Base-by-base conservation (phyloP, 2,113 vertebrate species). In the Jacana jacana region DNA sequence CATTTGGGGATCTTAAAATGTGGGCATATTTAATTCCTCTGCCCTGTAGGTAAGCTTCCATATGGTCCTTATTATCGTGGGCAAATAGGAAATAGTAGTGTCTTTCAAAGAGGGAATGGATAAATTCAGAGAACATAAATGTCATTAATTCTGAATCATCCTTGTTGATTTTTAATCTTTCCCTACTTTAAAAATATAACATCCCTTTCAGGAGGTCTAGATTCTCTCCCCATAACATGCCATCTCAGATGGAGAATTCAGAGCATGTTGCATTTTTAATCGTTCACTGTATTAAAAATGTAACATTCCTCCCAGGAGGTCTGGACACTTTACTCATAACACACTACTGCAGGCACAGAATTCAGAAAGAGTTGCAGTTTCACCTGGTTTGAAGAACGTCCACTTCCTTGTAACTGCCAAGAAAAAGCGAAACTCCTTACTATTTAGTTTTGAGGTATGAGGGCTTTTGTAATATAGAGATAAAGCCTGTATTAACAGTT, bases 61-160 rank as follows among this genome's bases (percentile, higher is more conserved):
- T 23, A 11, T 2, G 0, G 7, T 63, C 31, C 13, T 72, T 76
- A n/a, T 66, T 78, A 40, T 25, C 1, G 0, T 37, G 18, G n/a
- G 7, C 5, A 79, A 81, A 71, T 52, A 4, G 31, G 8, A 86
- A 81, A 75, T 33, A 8, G 1, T 37, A 61, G 2, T 52, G 18
- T 23, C 22, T 9, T 79, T 76, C 49, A 54, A 68, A 63, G 24
- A 55, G 11, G 33, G 20, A 87, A 55, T 15, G 6, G 4, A 37
- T 40, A 54, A 58, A 63, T 93, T 81, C 42, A 85, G 28, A 85
- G 11, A 55, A 42, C 7, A 2, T 42, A 60, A 57, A 40, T 2
- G 16, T 82, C 13, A 25, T 31, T 51, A 12, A 20, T 64, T 72
- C 17, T 22, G 33, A 60, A 2, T 48, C 46, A 3, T 25, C 35